A percentile compares a stretch with the other conserved stretches of the same genome.
These are phyloP conservation scores for Sparidentex hasta DNA, from an alignment of 2,797 vertebrate species.

Conservation along the genomic window DNA sequence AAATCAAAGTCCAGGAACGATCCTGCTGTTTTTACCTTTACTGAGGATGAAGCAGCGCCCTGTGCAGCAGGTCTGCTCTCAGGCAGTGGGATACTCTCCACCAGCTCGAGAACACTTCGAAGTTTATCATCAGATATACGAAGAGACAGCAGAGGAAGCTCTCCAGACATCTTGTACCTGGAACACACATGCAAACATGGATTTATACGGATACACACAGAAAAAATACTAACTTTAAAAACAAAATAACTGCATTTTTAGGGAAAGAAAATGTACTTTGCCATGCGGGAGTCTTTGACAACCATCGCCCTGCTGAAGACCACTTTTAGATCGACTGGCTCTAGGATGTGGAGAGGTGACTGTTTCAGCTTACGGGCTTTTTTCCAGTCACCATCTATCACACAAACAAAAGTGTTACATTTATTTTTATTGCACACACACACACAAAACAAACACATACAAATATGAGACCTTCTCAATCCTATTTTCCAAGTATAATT, in stretches of 20 bases:
- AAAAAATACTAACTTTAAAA: neutral
- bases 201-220: neutral
- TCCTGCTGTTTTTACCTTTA: conserved; percentile 80
- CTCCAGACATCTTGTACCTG: conserved; percentile 95
- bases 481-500: neutral
- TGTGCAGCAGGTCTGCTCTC: conserved; percentile 81
- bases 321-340: conserved; percentile 94
- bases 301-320: conserved; percentile 96
- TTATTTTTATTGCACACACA: conserved; percentile 10
- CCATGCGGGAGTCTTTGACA: conserved; percentile 95
- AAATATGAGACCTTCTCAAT: neutral
- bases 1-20: neutral
- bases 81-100: conserved; percentile 95
- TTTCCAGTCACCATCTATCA: conserved; percentile 93
- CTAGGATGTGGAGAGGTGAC: conserved; percentile 93
- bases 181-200: conserved; percentile 50
- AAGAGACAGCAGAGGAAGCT: conserved; percentile 93
- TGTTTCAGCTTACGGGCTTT: conserved; percentile 89
- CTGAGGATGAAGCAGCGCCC: conserved; percentile 66
- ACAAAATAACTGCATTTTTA: neutral
- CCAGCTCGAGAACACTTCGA: conserved; percentile 89
- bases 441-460: neutral
- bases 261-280: conserved; percentile 88
- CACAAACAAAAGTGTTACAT: conserved; percentile 31
- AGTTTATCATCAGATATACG: conserved; percentile 95